Conservation (phyloP, 2,888 invertebrate species). For the Stomorhina lunata region DNA sequence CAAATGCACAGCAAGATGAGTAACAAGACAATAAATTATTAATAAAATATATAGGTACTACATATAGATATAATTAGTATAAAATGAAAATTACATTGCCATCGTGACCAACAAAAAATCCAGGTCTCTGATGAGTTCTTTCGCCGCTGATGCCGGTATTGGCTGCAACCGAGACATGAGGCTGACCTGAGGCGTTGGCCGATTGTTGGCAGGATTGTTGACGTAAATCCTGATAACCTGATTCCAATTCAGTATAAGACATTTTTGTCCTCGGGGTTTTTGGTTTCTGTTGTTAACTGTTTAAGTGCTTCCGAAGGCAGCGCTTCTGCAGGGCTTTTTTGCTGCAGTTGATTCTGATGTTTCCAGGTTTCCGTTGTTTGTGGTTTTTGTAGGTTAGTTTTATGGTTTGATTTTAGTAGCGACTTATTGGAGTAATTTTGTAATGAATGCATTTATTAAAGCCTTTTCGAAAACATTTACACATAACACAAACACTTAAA, state of each 20-base stretch:
- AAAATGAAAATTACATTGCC: slow-evolving; percentile 81
- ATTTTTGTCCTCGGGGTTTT: slow-evolving; percentile 79
- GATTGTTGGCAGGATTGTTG: slow-evolving; percentile 82
- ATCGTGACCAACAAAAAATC: slow-evolving; percentile 88
- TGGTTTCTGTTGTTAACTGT: background rate
- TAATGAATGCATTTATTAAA: slow-evolving; percentile 59
- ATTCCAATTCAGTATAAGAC: slow-evolving; percentile 96
- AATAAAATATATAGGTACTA: background rate
- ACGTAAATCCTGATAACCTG: slow-evolving; percentile 91
- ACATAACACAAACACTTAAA: background rate
- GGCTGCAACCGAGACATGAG: slow-evolving; percentile 11
- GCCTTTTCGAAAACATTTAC: slow-evolving; percentile 23
- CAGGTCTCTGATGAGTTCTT: slow-evolving; percentile 71
- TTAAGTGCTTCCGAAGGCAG: background rate
- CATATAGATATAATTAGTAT: slow-evolving; percentile 47
- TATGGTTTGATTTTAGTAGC: slow-evolving; percentile 47
- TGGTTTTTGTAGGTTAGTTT: slow-evolving; percentile 38
- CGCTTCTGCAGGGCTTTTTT: background rate
- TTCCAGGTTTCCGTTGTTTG: slow-evolving; percentile 24
- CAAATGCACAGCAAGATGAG: background rate
- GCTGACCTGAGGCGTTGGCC: slow-evolving; percentile 44
- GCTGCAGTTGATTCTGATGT: background rate
- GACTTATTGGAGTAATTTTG: slow-evolving; percentile 50
- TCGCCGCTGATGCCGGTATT: slow-evolving; percentile 53
- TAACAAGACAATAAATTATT: background rate